Evolutionary conservation across 2,797 vertebrate genomes (phyloP).

Genomic region (Gambelia wislizenii): DNA sequence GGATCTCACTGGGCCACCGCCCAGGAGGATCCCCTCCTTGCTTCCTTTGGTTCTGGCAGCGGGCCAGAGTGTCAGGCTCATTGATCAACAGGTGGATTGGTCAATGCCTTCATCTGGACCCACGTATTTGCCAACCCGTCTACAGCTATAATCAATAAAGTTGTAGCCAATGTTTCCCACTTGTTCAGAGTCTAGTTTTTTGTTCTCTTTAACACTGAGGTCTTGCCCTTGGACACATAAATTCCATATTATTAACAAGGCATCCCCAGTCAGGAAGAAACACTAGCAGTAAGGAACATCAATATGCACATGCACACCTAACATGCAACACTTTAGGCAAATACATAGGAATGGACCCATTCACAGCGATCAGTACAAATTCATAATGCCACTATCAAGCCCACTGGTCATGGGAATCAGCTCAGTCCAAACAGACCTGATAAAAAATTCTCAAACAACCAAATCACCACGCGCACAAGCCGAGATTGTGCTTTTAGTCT

Average conservation of each 20-base stretch:
- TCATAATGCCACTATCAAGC: background rate
- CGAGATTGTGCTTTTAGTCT: background rate
- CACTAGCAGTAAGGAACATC: background rate
- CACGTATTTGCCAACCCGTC: no score
- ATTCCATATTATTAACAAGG: conserved; percentile 5
- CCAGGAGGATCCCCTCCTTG: no score
- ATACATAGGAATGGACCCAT: background rate
- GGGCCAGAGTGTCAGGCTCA: no score
- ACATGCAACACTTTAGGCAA: background rate
- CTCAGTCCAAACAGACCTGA: background rate
- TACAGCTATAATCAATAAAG: no score
- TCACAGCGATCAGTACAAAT: background rate
- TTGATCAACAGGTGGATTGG: no score
- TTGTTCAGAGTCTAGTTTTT: no score
- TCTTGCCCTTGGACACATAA: no score
- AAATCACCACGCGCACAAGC: background rate
- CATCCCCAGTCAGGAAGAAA: background rate
- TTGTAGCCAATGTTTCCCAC: no score
- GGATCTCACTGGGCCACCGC: no score
- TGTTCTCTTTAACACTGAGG: no score
- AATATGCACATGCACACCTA: background rate
- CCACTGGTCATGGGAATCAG: background rate
- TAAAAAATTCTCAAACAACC: background rate
- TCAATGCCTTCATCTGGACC: no score
- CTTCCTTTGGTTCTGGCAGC: no score